phyloP scores from a whole-genome alignment of 2,888 invertebrate genomes.

The Odontothrips loti region DNA sequence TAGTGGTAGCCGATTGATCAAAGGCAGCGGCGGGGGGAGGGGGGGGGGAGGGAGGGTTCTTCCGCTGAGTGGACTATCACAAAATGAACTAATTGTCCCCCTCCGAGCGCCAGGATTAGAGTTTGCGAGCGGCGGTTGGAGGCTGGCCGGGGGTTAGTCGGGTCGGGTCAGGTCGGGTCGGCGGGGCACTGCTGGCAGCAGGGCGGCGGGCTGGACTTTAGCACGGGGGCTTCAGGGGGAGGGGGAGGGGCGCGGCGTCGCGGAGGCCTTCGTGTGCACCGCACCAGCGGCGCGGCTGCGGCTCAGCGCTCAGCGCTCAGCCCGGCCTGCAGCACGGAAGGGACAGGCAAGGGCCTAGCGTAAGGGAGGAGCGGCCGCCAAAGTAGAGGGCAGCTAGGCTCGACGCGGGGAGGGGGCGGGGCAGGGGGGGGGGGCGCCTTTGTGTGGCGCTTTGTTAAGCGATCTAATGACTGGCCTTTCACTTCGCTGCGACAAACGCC shows the following conservation, averaged over 20 bases:
- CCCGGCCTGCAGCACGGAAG: too few species aligned
- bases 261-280: not conserved
- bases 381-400: too few species aligned
- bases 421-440: not conserved
- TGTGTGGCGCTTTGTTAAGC: not conserved
- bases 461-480: constrained; percentile 16
- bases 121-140: not conserved
- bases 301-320: too few species aligned
- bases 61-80: constrained; percentile 12
- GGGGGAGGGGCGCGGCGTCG: not conserved
- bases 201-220: too few species aligned
- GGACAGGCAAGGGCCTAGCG: not conserved
- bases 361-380: not conserved
- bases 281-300: too few species aligned
- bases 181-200: too few species aligned
- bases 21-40: not conserved
- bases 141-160: too few species aligned
- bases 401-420: not conserved
- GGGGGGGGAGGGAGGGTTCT: not conserved
- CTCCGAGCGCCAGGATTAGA: not conserved
- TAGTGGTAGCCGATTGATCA: not conserved
- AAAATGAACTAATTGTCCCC: constrained; percentile 19
- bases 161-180: too few species aligned
- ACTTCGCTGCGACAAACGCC: not conserved
- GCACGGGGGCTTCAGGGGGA: not conserved